These are phyloP conservation scores for Blera fallax DNA, from an alignment of 2,888 invertebrate genomes.

Conservation along the genomic window DNA sequence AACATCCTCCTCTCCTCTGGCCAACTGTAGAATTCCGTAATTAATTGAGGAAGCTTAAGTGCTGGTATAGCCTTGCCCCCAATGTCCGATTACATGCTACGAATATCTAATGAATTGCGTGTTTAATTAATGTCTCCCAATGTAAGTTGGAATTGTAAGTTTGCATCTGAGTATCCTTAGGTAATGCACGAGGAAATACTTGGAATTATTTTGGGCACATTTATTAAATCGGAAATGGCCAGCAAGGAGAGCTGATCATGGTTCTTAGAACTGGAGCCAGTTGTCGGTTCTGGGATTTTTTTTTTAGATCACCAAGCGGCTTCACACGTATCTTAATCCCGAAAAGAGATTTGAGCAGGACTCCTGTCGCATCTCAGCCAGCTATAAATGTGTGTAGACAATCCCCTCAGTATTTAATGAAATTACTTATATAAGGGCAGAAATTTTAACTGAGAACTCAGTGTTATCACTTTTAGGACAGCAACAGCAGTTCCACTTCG, in stretches of 20 bases:
- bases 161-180: neutral
- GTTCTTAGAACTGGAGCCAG: too few species aligned
- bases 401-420: conserved; percentile 2
- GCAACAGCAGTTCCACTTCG: conserved; percentile 97
- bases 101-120: conserved; percentile 87
- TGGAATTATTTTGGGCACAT: neutral
- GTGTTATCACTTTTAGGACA: conserved; percentile 96
- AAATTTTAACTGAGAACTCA: conserved; percentile 83
- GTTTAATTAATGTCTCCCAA: conserved; percentile 86
- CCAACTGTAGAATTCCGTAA: conserved; percentile 63
- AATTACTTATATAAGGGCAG: conserved; percentile 79
- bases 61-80: conserved; percentile 68
- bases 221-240: neutral
- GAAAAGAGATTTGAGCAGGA: too few species aligned
- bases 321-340: too few species aligned
- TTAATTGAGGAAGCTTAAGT: conserved; percentile 75
- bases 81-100: conserved; percentile 74
- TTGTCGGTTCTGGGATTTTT: too few species aligned
- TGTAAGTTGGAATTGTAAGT: conserved; percentile 4
- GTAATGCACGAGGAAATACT: neutral
- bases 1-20: conserved; percentile 18
- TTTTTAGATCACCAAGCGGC: too few species aligned
- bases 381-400: neutral
- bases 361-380: neutral
- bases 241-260: too few species aligned